Conservation (phyloP, 2,113 vertebrate species). For the Hystrix cristata region DNA sequence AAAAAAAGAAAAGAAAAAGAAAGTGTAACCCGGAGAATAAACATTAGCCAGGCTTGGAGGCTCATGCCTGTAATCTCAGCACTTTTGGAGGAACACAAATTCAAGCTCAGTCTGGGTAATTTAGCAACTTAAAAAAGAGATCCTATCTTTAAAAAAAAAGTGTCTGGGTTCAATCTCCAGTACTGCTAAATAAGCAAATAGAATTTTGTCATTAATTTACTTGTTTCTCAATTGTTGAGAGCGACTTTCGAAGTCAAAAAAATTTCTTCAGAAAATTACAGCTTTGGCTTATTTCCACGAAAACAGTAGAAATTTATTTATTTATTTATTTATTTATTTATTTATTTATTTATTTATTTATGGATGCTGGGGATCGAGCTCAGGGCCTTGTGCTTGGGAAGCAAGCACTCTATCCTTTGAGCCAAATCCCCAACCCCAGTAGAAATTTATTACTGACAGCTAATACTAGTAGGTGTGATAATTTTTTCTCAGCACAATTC, state of each 20-base stretch:
- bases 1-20: neutral
- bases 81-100: neutral
- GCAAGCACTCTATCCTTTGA: no score
- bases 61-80: neutral
- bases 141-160: neutral
- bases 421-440: neutral
- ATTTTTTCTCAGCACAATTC: slow-evolving; percentile 6
- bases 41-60: neutral
- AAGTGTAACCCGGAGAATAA: neutral
- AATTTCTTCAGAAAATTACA: neutral
- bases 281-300: slow-evolving; percentile 2
- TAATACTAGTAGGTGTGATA: neutral
- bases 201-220: neutral
- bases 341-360: no score
- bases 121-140: neutral
- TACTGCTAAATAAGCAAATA: neutral
- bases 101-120: neutral
- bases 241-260: neutral
- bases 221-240: slow-evolving; percentile 42
- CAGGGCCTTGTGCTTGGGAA: no score
- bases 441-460: neutral
- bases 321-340: no score
- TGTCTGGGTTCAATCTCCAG: neutral
- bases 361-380: no score
- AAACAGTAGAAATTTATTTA: neutral